Evolutionary conservation across 2,113 vertebrate genomes (phyloP).

Genomic region (Tragelaphus imberbis): DNA sequence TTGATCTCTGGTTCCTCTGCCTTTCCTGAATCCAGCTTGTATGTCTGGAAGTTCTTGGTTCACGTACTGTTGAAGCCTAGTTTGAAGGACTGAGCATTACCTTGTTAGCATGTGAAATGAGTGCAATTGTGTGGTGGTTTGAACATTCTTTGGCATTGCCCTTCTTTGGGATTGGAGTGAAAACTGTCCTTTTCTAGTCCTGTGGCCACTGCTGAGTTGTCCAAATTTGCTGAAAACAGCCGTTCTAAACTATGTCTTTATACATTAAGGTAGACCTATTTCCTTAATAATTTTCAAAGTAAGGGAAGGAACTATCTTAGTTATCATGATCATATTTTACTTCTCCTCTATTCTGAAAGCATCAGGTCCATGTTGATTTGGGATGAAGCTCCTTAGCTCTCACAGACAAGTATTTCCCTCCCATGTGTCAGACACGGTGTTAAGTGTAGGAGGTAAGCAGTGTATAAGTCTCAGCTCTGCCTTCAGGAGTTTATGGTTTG

Average conservation of each 20-base stretch:
- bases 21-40: not conserved
- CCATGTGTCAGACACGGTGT: too few species aligned
- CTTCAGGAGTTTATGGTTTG: not conserved
- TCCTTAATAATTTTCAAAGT: conserved; percentile 4
- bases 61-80: not conserved
- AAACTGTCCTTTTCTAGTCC: not conserved
- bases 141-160: not conserved
- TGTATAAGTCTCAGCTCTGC: not conserved
- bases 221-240: not conserved
- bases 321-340: not conserved
- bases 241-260: not conserved
- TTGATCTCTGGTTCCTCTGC: not conserved
- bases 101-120: not conserved
- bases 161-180: not conserved
- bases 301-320: not conserved
- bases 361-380: not conserved
- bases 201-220: not conserved
- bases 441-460: not conserved
- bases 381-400: not conserved
- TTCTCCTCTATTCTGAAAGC: not conserved
- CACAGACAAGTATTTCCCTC: not conserved
- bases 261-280: not conserved
- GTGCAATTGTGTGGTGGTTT: not conserved
- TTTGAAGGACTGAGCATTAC: not conserved
- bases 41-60: not conserved